phyloP scores from a whole-genome alignment of 2,888 invertebrate genomes.

The Ormyrus labotus region DNA sequence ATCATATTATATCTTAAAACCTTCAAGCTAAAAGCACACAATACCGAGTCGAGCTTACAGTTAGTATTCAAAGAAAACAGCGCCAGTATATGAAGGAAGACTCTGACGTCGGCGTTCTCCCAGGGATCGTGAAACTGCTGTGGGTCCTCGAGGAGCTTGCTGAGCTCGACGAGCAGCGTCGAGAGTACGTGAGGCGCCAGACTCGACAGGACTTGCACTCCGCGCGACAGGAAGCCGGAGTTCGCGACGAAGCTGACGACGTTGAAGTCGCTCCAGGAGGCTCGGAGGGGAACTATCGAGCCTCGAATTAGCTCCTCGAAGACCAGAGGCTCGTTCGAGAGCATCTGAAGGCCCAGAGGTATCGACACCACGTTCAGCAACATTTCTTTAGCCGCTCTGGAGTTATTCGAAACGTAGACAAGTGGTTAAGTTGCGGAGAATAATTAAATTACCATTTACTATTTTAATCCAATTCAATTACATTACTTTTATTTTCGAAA shows the following conservation, averaged over 20 bases:
- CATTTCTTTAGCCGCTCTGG: conserved; percentile 67
- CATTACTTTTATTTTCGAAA: too few relatives aligned
- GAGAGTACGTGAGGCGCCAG: conserved; percentile 70
- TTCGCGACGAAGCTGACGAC: conserved; percentile 69
- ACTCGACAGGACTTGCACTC: conserved; percentile 64
- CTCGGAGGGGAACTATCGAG: conserved; percentile 68
- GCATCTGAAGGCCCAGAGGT: conserved; percentile 68
- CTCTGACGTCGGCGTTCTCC: conserved; percentile 63
- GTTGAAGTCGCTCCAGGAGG: conserved; percentile 69
- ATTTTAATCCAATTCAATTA: neutral
- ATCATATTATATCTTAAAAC: too few relatives aligned
- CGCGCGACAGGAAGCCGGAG: conserved; percentile 66
- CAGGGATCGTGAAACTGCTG: conserved; percentile 70
- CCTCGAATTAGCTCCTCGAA: conserved; percentile 71
- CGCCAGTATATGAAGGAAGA: conserved; percentile 68
- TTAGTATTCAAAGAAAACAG: conserved; percentile 70
- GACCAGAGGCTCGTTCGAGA: conserved; percentile 65
- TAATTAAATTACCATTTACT: neutral
- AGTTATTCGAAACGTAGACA: conserved; percentile 42
- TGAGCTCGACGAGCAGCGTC: conserved; percentile 67
- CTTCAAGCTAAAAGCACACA: too few relatives aligned
- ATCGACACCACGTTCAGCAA: conserved; percentile 67
- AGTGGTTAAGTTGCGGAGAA: neutral
- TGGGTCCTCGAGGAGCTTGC: conserved; percentile 66
- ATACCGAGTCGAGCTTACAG: conserved; percentile 62